Base-by-base conservation (phyloP, 2,888 invertebrate species). In the Eurois occulta region DNA sequence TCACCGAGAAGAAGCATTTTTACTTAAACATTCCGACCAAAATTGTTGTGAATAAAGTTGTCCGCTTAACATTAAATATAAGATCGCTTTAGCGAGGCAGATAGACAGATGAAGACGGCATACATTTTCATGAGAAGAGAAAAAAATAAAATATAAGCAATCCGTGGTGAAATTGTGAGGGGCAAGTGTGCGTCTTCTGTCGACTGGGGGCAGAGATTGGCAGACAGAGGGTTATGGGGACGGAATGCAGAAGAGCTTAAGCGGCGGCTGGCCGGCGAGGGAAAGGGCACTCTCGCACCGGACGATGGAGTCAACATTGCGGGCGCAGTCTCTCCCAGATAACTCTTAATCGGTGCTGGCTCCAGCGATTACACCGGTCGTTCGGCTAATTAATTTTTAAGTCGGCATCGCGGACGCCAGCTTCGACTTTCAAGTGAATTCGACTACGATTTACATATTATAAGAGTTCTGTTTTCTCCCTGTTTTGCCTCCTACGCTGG, bases 381-480 rank as follows among this genome's bases (percentile, higher is more conserved):
- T 96, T 95, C 94, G 95, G 95, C 94, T 97, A 96, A 97, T 97
- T 96, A 97, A 97, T 96, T 97, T 97, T 97, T 96, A 96, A 96
- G 95, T 95, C 96, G 91, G 93, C 93, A 92, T 95, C 94, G 93
- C 91, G 88, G 91, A 93, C 81, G 80, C 90, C 93, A 93, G 91
- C 94, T 93, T 94, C 92, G 93, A 94, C 92, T 94, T 94, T 92
- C 91, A 91, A 95, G 92, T 93, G 93, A 95, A 95, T 95, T 94
- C 91, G 89, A 92, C 94, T 93, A 90, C 91, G 93, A 95, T 95
- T 94, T 94, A 91, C 93, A 92, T 94, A 93, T 91, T 92, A 90
- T 91, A 90, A 90, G 87, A 90, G 90, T 91, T 90, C 88, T 93
- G 88, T 92, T 92, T 92, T 90, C 92, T 90, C 89, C 66, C 78